Base-by-base conservation (phyloP, 2,888 invertebrate genomes). In the Caenorhabditis macrosperma region DNA sequence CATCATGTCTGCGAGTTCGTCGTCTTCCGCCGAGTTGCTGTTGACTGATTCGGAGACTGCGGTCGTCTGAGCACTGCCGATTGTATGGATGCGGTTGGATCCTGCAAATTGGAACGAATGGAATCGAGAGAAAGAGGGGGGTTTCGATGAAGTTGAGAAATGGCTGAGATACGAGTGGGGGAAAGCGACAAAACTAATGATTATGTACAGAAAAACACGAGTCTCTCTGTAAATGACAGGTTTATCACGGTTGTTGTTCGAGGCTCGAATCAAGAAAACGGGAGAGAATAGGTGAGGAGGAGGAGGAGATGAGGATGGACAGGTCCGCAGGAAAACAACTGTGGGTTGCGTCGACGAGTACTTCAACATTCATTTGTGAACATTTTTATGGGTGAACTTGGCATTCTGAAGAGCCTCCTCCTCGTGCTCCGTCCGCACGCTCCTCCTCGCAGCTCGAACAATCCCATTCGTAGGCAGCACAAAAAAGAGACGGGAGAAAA, bases 11-110 rank as follows among this genome's bases (percentile, higher is more conserved):
- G 79, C 79, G 17, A 75, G 41, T 26, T 79, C 74, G 48, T 79
- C 79, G 78, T 78, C 74, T 15, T 79, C 69, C 24, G 50, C 78
- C 10, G 76, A 76, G 50, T 38, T 20, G 15, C 24, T 72, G 44
- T 24, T 66, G 28, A 20, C 28, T 41, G 22, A 41, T 15, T 79
- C 60, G 15, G 68, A 63, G 15, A 75, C 69, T 20, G 69, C 63
- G 0, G 79, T 79, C 9, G 79, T 75, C 69, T 75, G 61, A 10
- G 75, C 59, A 15, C 75, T 54, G 17, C 83, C 83, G 50, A 83
- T 82, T 26, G 72, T 75, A 44, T 79, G 81, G 26, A 83, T 75
- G 28, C 80, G 82, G 38, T 81, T 79, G 17, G 83, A 83, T 33
- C 78, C 83, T 83, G 78, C 22, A 41, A 55, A n/a, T 26, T 30